A percentile compares a stretch with the other conserved stretches of the same genome.
Conservation (phyloP, 2,113 vertebrate genomes). For the Tyrannus savana region DNA sequence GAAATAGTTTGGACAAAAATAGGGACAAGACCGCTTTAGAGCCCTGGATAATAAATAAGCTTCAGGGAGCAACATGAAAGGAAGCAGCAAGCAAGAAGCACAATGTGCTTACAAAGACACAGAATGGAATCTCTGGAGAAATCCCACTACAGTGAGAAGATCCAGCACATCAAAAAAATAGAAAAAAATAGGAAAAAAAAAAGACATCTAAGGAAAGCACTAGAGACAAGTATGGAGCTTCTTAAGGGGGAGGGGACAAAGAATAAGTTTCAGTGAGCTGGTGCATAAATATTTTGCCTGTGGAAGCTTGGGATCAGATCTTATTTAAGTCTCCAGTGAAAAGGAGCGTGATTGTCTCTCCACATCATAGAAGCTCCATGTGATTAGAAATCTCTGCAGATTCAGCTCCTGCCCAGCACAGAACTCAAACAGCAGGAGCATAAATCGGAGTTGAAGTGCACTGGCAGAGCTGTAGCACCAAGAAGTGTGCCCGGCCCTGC, state of each 20-base stretch:
- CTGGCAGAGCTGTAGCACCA: not conserved
- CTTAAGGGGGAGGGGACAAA: not conserved
- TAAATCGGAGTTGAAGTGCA: not conserved
- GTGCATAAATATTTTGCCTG: not conserved
- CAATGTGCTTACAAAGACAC: not conserved
- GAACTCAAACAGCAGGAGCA: constrained; percentile 45
- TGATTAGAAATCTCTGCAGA: constrained; percentile 39
- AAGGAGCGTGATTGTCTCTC: not conserved
- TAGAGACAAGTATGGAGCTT: not conserved
- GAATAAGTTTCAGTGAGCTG: not conserved
- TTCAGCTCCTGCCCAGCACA: not conserved
- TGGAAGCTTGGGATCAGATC: not conserved
- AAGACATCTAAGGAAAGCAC: not conserved
- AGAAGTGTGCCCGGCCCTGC: not conserved
- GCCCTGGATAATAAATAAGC: not conserved
- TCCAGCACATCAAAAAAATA: not conserved
- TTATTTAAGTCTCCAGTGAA: constrained; percentile 16
- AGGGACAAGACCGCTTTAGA: not conserved
- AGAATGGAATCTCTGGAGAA: not conserved
- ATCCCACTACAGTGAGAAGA: not conserved
- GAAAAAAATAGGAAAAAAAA: not conserved
- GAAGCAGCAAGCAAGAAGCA: not conserved
- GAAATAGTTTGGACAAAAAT: not conserved
- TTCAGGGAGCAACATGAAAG: not conserved
- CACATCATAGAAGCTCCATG: not conserved